Base-by-base conservation (phyloP, 1,140 invertebrate species). In the Plodia interpunctella region DNA sequence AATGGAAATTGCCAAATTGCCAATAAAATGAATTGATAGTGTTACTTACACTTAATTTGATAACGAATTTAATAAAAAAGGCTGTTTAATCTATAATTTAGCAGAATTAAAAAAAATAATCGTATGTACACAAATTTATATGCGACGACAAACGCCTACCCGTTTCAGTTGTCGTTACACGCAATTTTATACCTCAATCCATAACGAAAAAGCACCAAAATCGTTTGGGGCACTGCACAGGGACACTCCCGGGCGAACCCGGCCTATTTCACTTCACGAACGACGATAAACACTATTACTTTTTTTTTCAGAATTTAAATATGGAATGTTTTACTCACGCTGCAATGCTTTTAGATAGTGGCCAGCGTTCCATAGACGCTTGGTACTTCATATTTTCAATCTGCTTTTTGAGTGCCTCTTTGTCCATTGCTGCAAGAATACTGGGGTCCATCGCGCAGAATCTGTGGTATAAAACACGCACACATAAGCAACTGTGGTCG, bases 351-450 rank as follows among this genome's bases (percentile, higher is more conserved):
- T 96, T 97, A 77, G 96, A 97, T 62, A 98, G 91, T 55, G 96
- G 96, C 96, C 96, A 97, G 89, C 96, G 94, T 91, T 98, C 96
- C 97, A 98, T 98, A 76, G 96, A 94, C 61, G 96, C 96, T 90
- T 98, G 97, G 91, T 97, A 97, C 91, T 97, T 97, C 96, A 98
- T 97, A 91, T 97, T 97, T 90, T 98, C 96, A 86, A 98, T 98
- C 93, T 98, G 97, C 92, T 97, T 97, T 92, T 96, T 96, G 90
- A 98, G 91, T 92, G 96, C 96, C 94, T 97, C 97, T 92, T 97
- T 97, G 92, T 98, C 97, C 96, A 98, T 98, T 93, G 93, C 94
- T 93, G 95, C 94, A 83, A 97, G 93, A 90, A 96, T 94, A 96
- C 95, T 96, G 94, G 95, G 93, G 92, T 96, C 95, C 94, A 96